Percentiles rank a stretch among this genome's conserved stretches.
These are phyloP conservation scores for Marronus borbonicus DNA, from an alignment of 2,888 invertebrate genomes.

Conservation along the genomic window DNA sequence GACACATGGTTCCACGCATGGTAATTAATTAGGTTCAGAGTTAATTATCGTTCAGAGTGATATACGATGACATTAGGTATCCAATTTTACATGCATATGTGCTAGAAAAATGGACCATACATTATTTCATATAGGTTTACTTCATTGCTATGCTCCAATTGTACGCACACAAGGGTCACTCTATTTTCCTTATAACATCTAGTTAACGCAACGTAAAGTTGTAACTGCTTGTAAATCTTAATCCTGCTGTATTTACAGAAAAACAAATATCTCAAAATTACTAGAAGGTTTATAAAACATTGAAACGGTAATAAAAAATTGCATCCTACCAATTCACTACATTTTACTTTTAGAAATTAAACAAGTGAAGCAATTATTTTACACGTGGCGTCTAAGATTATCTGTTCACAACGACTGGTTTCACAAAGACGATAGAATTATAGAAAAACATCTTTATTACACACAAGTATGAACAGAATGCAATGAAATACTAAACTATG, in stretches of 20 bases:
- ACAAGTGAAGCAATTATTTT: too few species aligned
- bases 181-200: not conserved
- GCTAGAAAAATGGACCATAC: slow-evolving; percentile 33
- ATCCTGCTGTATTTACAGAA: not conserved
- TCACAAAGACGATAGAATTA: too few species aligned
- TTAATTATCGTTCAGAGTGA: slow-evolving; percentile 59
- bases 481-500: too few species aligned
- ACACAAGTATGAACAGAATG: too few species aligned
- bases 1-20: slow-evolving; percentile 60
- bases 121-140: slow-evolving; percentile 34
- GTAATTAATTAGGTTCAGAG: slow-evolving; percentile 62
- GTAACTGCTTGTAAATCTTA: not conserved
- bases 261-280: not conserved
- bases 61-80: slow-evolving; percentile 55
- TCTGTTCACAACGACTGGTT: too few species aligned
- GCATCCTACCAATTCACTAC: not conserved
- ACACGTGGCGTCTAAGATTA: too few species aligned
- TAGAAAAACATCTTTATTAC: too few species aligned
- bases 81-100: slow-evolving; percentile 48
- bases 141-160: slow-evolving; percentile 17
- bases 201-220: not conserved
- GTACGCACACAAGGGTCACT: not conserved
- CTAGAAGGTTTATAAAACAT: not conserved
- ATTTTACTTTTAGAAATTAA: too few species aligned
- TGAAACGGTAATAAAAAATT: too few species aligned